Evolutionary conservation across 1,140 invertebrate species (phyloP).

Genomic region (Nixonia krombeini): DNA sequence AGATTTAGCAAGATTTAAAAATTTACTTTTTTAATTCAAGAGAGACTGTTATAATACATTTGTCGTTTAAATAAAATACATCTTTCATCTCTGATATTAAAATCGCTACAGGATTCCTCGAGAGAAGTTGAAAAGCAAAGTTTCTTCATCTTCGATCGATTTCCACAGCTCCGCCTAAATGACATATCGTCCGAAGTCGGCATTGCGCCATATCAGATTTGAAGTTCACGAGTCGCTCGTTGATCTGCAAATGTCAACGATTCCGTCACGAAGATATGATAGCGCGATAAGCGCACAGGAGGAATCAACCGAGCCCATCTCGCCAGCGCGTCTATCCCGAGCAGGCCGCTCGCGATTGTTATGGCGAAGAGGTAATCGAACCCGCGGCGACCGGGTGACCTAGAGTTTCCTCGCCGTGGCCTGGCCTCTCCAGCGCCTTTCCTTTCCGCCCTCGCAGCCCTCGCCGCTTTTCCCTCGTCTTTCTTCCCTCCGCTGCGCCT

Average conservation of each 20-base stretch:
- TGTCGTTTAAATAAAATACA: no score
- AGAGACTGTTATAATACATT: no score
- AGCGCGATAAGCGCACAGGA: conserved; percentile 18
- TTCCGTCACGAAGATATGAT: conserved; percentile 42
- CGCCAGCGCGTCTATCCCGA: conserved; percentile 12
- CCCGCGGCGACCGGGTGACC: conserved; percentile 55
- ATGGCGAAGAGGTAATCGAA: conserved; percentile 48
- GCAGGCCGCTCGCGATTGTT: conserved; percentile 32
- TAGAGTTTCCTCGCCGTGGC: conserved; percentile 49
- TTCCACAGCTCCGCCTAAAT: no score
- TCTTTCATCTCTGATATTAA: no score
- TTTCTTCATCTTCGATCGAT: no score
- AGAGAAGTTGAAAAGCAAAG: no score
- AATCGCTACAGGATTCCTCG: no score
- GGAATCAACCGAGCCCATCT: conserved; percentile 23
- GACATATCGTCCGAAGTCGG: no score
- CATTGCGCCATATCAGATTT: no score
- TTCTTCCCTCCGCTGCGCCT: conserved; percentile 8
- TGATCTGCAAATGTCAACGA: conserved; percentile 48
- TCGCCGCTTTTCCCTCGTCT: conserved; percentile 8
- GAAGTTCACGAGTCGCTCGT: conserved; percentile 34
- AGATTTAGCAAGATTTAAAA: no score
- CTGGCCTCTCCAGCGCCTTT: conserved; percentile 7
- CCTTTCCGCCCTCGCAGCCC: not conserved
- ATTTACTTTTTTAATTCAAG: no score